Conservation (phyloP, 2,113 vertebrate species). For the Myodes glareolus region DNA sequence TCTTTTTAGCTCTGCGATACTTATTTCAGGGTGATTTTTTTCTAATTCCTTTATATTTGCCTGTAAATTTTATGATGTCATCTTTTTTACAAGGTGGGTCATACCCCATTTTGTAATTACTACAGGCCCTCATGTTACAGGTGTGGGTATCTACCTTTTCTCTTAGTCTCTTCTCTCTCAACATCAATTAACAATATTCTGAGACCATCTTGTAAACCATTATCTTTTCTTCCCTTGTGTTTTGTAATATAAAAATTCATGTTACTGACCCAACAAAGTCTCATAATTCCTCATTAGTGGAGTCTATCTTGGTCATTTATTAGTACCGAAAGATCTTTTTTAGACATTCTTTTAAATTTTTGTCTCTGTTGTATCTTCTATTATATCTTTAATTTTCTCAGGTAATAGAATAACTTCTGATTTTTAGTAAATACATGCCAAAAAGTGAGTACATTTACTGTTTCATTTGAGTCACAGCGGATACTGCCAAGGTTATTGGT, state of each 20-base stretch:
- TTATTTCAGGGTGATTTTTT: background rate
- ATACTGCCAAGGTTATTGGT: background rate
- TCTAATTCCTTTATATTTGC: background rate
- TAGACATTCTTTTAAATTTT: background rate
- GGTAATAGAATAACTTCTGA: background rate
- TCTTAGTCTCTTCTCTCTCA: slow-evolving; percentile 36
- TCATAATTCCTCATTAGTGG: slow-evolving; percentile 52
- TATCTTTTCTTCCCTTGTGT: slow-evolving; percentile 22
- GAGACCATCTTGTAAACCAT: slow-evolving; percentile 16
- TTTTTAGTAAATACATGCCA: background rate
- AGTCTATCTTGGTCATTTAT: slow-evolving; percentile 51
- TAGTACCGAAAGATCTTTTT: slow-evolving; percentile 41
- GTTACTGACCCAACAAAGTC: slow-evolving; percentile 40
- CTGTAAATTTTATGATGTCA: background rate
- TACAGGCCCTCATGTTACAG: background rate
- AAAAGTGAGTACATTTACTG: background rate
- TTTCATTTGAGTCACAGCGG: background rate
- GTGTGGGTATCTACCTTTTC: background rate
- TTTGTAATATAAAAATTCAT: slow-evolving; percentile 49
- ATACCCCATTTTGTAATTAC: background rate
- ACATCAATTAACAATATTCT: slow-evolving; percentile 26
- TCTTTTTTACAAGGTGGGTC: background rate
- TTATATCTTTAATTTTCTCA: background rate
- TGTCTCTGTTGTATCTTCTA: background rate
- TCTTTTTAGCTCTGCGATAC: background rate